These are phyloP conservation scores for Stylophora pistillata DNA, from an alignment of 64 coral and sea anemone species.

Conservation along the genomic window DNA sequence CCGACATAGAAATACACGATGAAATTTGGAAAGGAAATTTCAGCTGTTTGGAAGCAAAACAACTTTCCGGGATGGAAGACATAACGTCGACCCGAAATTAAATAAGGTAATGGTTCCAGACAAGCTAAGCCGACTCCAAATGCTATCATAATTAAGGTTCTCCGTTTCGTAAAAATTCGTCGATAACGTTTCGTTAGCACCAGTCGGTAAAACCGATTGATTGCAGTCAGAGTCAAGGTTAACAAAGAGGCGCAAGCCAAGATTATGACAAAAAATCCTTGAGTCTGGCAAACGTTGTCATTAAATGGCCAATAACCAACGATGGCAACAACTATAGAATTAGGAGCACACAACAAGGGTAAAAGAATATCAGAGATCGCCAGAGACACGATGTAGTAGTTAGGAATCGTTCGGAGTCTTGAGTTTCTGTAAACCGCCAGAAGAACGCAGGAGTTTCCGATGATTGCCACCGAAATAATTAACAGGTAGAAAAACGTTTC, in stretches of 20 bases:
- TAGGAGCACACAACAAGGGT: conserved; percentile 12
- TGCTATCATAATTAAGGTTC: conserved; percentile 14
- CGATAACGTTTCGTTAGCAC: conserved; percentile 11
- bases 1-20: conserved; percentile 58
- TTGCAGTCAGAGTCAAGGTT: conserved; percentile 34
- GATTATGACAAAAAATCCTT: conserved; percentile 32
- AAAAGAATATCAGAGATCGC: conserved; percentile 52
- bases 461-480: background rate
- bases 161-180: conserved; percentile 9
- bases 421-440: conserved; percentile 34
- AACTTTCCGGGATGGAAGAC: conserved; percentile 73
- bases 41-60: conserved; percentile 68
- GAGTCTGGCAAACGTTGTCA: background rate
- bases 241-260: conserved; percentile 26
- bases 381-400: conserved; percentile 36
- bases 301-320: conserved; percentile 43
- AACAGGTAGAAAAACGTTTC: background rate
- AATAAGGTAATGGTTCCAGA: conserved; percentile 23
- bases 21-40: conserved; percentile 42
- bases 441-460: conserved; percentile 40
- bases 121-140: conserved; percentile 1
- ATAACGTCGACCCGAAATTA: conserved; percentile 45
- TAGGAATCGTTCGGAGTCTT: conserved; percentile 49
- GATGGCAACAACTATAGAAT: background rate
- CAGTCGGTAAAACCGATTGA: conserved; percentile 61